phyloP scores from a whole-genome alignment of 2,113 vertebrate species.

The Marmota monax region DNA sequence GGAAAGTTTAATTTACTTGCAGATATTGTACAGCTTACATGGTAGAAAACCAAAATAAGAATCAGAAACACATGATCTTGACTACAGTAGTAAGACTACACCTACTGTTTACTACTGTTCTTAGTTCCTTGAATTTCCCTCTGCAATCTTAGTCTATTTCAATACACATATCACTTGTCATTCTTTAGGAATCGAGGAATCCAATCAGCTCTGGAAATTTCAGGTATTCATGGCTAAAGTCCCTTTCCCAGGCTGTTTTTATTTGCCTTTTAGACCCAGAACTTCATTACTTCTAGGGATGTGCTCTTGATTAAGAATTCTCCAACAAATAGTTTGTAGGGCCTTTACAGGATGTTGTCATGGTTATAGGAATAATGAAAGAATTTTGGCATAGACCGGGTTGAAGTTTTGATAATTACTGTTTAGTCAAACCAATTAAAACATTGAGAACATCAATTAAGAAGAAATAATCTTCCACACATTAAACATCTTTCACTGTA shows the following conservation, averaged over 20 bases:
- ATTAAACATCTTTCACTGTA: neutral
- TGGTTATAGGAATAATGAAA: slow-evolving; percentile 62
- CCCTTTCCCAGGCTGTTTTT: neutral
- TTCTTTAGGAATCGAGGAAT: slow-evolving; percentile 34
- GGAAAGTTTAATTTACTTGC: neutral
- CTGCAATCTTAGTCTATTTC: neutral
- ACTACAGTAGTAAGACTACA: neutral
- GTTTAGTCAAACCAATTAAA: slow-evolving; percentile 69
- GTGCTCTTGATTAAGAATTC: slow-evolving; percentile 51
- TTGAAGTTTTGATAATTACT: slow-evolving; percentile 65
- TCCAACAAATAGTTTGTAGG: slow-evolving; percentile 18
- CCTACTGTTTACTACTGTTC: neutral
- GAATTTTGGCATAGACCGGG: slow-evolving; percentile 45
- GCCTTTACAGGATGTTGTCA: slow-evolving; percentile 33
- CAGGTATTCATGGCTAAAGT: neutral
- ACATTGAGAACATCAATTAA: slow-evolving; percentile 57
- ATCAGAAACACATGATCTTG: neutral
- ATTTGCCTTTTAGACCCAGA: slow-evolving; percentile 8
- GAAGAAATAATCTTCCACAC: slow-evolving; percentile 53
- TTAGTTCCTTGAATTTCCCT: slow-evolving; percentile 15
- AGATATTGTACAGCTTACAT: neutral
- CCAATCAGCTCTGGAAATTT: slow-evolving; percentile 12
- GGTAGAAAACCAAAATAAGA: neutral
- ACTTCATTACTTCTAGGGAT: neutral
- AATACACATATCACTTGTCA: neutral